A percentile compares a stretch with the other conserved stretches of the same genome.
Evolutionary conservation across 2,113 vertebrate genomes (phyloP).

Genomic region (Plestiodon gilberti): DNA sequence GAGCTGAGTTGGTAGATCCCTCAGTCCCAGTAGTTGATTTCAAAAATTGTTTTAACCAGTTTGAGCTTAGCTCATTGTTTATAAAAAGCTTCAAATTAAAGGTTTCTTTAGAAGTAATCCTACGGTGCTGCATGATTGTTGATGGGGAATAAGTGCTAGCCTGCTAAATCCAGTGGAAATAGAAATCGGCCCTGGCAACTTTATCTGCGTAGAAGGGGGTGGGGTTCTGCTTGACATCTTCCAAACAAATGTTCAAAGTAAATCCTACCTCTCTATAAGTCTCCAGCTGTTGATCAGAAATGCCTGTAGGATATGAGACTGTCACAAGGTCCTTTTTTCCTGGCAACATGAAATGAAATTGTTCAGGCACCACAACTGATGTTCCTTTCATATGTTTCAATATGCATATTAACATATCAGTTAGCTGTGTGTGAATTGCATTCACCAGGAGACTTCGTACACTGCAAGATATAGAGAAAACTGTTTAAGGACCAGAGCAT

Average conservation of each 20-base stretch:
- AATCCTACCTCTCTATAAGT: conserved; percentile 81
- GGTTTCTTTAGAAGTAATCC: no score
- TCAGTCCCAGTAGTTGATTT: no score
- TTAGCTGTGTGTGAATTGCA: conserved; percentile 84
- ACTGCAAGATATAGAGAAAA: conserved; percentile 68
- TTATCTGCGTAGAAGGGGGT: no score
- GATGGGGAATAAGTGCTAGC: no score
- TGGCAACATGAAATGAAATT: conserved; percentile 91
- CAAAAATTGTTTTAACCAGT: no score
- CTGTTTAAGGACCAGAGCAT: neutral
- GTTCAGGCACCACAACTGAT: conserved; percentile 85
- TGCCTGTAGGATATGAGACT: conserved; percentile 86
- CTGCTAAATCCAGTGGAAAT: no score
- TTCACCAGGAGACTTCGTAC: conserved; percentile 82
- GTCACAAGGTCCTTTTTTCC: conserved; percentile 81
- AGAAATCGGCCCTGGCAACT: no score
- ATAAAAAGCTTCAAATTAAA: no score
- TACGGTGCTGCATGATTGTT: no score
- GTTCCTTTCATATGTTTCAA: conserved; percentile 85
- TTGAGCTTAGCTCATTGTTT: no score
- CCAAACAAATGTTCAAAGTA: neutral
- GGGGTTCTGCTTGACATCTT: no score
- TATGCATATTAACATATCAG: conserved; percentile 89
- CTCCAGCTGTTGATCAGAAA: conserved; percentile 85
- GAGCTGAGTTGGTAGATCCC: no score